phyloP scores from a whole-genome alignment of 2,113 vertebrate species.

The Phasianus colchicus region DNA sequence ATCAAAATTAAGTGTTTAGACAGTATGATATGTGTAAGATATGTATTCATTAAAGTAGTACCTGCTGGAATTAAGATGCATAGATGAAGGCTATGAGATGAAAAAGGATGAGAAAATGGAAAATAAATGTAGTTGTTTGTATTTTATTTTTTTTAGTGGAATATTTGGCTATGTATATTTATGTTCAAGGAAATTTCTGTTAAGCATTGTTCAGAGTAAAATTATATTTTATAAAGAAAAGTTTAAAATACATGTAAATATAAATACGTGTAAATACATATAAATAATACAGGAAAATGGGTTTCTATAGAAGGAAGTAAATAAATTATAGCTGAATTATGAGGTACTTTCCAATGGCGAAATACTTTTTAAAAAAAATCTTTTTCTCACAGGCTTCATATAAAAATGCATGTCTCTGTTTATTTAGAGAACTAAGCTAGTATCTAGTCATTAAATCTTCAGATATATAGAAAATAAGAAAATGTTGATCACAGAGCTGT shows the following conservation, averaged over 20 bases:
- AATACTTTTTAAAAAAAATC: background rate
- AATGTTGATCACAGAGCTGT: background rate
- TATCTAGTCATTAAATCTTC: background rate
- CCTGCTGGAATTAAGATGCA: background rate
- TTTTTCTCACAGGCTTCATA: background rate
- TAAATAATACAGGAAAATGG: background rate
- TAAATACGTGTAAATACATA: too few relatives aligned
- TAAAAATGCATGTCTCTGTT: background rate
- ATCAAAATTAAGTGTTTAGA: background rate
- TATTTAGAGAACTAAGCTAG: background rate
- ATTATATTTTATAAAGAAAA: background rate
- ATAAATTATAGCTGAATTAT: background rate
- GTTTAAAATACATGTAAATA: background rate
- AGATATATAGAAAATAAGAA: background rate
- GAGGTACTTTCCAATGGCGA: background rate
- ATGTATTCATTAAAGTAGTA: background rate
- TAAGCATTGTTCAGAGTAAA: background rate
- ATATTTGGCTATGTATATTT: background rate
- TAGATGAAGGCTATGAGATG: background rate
- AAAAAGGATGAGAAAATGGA: background rate
- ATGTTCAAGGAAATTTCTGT: background rate
- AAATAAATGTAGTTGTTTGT: background rate
- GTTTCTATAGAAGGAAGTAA: fast-evolving
- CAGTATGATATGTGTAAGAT: background rate
- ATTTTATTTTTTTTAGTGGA: background rate